phyloP scores from a whole-genome alignment of 2,797 vertebrate genomes.

The Sus cebifrons region DNA sequence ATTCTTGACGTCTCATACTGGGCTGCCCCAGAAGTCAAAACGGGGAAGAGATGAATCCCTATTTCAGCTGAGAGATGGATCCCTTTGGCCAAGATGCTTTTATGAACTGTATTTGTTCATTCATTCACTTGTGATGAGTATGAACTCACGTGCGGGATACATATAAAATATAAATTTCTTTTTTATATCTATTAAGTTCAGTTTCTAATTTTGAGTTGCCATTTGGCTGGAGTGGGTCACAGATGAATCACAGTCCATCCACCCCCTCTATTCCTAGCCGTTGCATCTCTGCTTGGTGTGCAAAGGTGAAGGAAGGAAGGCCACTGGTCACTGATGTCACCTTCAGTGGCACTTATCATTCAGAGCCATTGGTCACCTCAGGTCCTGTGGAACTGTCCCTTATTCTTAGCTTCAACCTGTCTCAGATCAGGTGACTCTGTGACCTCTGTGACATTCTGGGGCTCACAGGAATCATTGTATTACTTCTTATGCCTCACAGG shows the following conservation, averaged over 20 bases:
- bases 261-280: not conserved
- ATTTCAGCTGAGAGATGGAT: not conserved
- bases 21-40: not conserved
- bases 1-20: not conserved
- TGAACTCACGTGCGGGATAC: not conserved
- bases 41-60: not conserved
- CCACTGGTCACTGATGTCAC: not conserved
- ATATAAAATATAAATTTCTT: not conserved
- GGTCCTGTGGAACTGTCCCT: not conserved
- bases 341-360: not conserved
- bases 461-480: not conserved
- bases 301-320: not conserved
- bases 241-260: not conserved
- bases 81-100: not conserved
- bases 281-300: not conserved
- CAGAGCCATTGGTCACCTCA: not conserved
- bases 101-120: not conserved
- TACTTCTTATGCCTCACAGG: not conserved
- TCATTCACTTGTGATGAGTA: not conserved
- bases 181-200: not conserved
- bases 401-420: not conserved
- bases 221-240: not conserved
- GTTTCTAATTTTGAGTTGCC: not conserved
- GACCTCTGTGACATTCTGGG: not conserved
- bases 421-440: not conserved